Conservation (phyloP, 1,140 invertebrate species). For the Helicoverpa zea region DNA sequence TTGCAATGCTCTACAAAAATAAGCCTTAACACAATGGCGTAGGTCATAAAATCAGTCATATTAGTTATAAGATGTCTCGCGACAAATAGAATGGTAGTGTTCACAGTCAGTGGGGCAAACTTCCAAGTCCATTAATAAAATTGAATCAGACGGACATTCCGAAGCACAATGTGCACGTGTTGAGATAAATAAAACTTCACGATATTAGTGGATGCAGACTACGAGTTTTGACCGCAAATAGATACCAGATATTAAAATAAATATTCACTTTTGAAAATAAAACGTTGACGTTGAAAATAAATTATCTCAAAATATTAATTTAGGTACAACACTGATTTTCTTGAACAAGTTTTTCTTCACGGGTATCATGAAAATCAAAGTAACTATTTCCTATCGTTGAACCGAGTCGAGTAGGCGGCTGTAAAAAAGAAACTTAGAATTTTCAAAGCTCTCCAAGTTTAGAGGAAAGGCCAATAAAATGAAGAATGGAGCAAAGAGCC, state of each 20-base stretch:
- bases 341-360: neutral
- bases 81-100: constrained; percentile 80
- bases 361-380: neutral
- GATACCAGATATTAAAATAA: too few relatives aligned
- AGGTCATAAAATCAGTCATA: constrained; percentile 64
- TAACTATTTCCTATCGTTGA: neutral
- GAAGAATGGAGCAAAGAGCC: constrained; percentile 18
- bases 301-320: too few relatives aligned
- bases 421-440: neutral
- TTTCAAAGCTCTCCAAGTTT: constrained; percentile 4
- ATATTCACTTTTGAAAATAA: too few relatives aligned
- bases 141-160: constrained; percentile 85
- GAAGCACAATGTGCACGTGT: constrained; percentile 81
- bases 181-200: constrained; percentile 74
- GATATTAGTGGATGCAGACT: constrained; percentile 31
- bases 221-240: neutral
- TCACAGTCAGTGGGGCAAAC: constrained; percentile 84
- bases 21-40: constrained; percentile 59
- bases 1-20: constrained; percentile 50
- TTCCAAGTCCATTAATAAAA: constrained; percentile 86
- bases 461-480: constrained; percentile 28
- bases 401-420: neutral
- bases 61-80: constrained; percentile 67
- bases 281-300: too few relatives aligned
- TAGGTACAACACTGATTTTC: neutral